Base-by-base conservation (phyloP, 2,797 vertebrate genomes). In the Atherinosoma microstoma region DNA sequence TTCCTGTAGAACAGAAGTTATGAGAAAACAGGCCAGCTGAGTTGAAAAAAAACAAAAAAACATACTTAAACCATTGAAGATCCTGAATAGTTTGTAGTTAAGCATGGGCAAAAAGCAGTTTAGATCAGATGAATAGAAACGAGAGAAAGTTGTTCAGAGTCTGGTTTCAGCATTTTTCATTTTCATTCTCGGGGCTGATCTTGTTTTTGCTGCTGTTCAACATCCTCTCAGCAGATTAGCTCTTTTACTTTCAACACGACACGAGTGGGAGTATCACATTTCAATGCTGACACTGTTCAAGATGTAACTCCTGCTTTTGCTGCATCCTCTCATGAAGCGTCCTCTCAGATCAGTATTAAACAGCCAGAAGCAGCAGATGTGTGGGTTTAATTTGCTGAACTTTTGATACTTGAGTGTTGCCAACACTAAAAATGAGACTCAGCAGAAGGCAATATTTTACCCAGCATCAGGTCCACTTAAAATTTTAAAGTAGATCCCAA, bases 201-300 rank as follows among this genome's bases (percentile, higher is more conserved):
- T 58, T 42, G 36, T 67, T 76, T 80, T 63, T 65, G 78, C 58
- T 59, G 70, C 64, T 67, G 54, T 27, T 79, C 63, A 15, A 59
- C 74, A 72, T 81, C 73, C 74, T 84, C 67, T 73, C 62, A 67
- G 75, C 70, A 64, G 73, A 82, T 81, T 3, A 67, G 78, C 61
- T 66, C 76, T 80, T 75, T 76, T 67, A 40, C 65, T 87, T 79
- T 84, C 30, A 83, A 67, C 42, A 65, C 72, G 58, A 74, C 79
- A 66, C 20, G 73, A 68, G 84, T 83, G 72, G 79, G 88, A 81
- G 85, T 73, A 75, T 91, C 84, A 57, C 64, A 75, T 90, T 90
- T 91, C 91, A 90, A 70, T 13, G 4, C 75, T 61, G 69, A 87
- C 82, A 72, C 72, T 73, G 63, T 70, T 87, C 70, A 81, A 85